phyloP scores from a whole-genome alignment of 2,888 invertebrate genomes.

The Pachymerium ferrugineum region DNA sequence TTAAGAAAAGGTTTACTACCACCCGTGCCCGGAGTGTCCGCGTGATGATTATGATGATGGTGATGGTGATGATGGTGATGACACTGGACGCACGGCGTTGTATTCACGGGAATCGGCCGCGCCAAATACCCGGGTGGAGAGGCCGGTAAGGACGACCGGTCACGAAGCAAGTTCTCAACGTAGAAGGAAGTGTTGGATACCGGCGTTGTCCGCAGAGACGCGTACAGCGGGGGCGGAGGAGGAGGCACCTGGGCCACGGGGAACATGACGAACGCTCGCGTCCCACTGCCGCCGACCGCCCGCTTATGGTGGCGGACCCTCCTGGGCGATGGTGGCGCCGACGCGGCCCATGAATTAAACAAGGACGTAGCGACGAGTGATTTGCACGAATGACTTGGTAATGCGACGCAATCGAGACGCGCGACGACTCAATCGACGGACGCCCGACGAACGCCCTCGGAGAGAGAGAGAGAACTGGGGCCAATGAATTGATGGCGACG shows the following conservation, averaged over 20 bases:
- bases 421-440: slow-evolving; percentile 8
- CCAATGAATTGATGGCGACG: slow-evolving; percentile 13
- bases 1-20: slow-evolving; percentile 68
- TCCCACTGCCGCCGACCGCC: slow-evolving; percentile 6
- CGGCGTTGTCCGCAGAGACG: neutral
- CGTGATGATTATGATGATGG: neutral
- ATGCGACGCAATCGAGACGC: slow-evolving; percentile 13
- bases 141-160: slow-evolving; percentile 34
- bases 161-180: slow-evolving; percentile 39
- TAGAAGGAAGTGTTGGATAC: slow-evolving; percentile 38
- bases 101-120: neutral
- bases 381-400: slow-evolving; percentile 8
- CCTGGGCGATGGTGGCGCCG: slow-evolving; percentile 4
- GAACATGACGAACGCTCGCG: slow-evolving; percentile 23
- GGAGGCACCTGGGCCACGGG: slow-evolving; percentile 6
- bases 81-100: slow-evolving; percentile 5
- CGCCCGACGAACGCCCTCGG: neutral
- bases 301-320: slow-evolving; percentile 9
- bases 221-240: slow-evolving; percentile 7
- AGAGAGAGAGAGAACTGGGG: neutral
- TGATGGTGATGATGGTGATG: slow-evolving; percentile 11
- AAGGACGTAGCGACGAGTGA: neutral
- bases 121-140: slow-evolving; percentile 34
- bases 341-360: slow-evolving; percentile 1
- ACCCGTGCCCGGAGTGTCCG: neutral